Evolutionary conservation across 2,888 invertebrate species (phyloP).

Genomic region (Xestia sexstrigata): DNA sequence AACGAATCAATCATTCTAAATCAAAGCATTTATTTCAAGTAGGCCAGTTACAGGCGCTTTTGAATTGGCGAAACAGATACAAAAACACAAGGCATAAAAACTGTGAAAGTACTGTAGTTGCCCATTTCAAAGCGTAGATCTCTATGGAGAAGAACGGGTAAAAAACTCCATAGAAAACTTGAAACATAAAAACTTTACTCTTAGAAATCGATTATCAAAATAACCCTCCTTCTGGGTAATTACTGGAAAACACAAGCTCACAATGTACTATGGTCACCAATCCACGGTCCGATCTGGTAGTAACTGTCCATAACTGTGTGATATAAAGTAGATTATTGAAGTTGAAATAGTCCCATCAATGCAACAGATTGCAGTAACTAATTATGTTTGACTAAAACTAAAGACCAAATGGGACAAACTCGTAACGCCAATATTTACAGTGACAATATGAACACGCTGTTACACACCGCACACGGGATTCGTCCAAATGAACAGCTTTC

Average conservation of each 20-base stretch:
- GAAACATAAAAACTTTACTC: too few relatives aligned
- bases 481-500: conserved; percentile 32
- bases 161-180: too few relatives aligned
- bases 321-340: neutral
- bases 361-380: conserved; percentile 34
- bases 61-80: too few relatives aligned
- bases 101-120: too few relatives aligned
- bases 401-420: conserved; percentile 24
- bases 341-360: neutral
- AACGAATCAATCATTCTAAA: too few relatives aligned
- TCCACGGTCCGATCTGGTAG: neutral
- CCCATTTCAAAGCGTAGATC: too few relatives aligned
- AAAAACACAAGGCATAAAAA: too few relatives aligned
- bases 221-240: too few relatives aligned
- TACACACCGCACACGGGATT: conserved; percentile 34
- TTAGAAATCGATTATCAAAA: neutral
- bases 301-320: neutral
- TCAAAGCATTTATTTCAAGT: too few relatives aligned
- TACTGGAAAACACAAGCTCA: neutral
- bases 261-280: neutral
- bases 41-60: too few relatives aligned
- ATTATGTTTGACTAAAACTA: conserved; percentile 37
- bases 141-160: too few relatives aligned
- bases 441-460: conserved; percentile 42
- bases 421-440: conserved; percentile 42